These are phyloP conservation scores for Bucorvus abyssinicus DNA, from an alignment of 2,797 vertebrate genomes.

Conservation along the genomic window DNA sequence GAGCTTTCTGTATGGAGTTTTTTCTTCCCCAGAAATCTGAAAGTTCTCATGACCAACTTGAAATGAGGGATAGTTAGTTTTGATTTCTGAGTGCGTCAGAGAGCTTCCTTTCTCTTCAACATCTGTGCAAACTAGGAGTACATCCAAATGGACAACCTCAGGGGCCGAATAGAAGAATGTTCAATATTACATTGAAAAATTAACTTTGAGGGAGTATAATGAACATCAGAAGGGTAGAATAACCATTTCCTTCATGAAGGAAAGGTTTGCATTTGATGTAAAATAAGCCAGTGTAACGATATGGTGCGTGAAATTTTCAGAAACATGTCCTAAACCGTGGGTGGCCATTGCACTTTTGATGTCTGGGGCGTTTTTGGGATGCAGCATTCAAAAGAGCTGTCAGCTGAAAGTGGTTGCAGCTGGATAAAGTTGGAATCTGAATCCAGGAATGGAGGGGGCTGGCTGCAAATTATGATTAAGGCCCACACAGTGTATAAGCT, in stretches of 20 bases:
- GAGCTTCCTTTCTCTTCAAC: neutral
- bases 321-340: neutral
- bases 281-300: neutral
- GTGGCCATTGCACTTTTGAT: conserved; percentile 7
- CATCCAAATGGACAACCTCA: neutral
- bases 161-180: neutral
- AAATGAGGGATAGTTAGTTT: neutral
- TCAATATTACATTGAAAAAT: neutral
- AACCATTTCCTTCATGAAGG: neutral
- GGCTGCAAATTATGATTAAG: neutral
- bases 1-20: neutral
- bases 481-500: neutral
- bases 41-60: neutral
- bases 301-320: neutral
- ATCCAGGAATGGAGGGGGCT: conserved; percentile 2
- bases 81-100: neutral
- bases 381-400: conserved; percentile 18
- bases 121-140: neutral
- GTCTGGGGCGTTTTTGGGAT: conserved; percentile 20
- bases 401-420: conserved; percentile 43
- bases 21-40: neutral
- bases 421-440: conserved; percentile 45
- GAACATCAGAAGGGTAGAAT: neutral
- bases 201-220: neutral
- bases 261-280: neutral